These are phyloP conservation scores for Euura lappo DNA, from an alignment of 1,140 invertebrate species.

Conservation along the genomic window DNA sequence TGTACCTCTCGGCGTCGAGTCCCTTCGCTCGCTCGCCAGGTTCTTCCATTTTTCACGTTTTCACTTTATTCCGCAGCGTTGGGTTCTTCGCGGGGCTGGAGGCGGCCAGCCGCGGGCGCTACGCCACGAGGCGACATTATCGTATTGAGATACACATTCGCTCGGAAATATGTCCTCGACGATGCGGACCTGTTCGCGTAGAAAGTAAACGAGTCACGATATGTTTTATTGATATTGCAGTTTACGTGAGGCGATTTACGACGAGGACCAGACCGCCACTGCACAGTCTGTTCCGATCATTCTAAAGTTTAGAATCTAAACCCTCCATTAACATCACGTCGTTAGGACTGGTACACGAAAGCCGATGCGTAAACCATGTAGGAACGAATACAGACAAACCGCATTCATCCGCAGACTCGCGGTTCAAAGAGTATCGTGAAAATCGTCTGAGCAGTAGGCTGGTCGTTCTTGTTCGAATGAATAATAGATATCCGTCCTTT, in stretches of 20 bases:
- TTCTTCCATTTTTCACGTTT: constrained; percentile 16
- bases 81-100: not conserved
- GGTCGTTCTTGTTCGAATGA: not conserved
- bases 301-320: too few species aligned
- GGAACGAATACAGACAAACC: not conserved
- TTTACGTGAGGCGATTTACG: not conserved
- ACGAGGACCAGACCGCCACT: not conserved
- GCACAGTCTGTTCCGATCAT: not conserved
- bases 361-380: not conserved
- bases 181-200: constrained; percentile 5
- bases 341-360: not conserved
- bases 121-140: constrained; percentile 12
- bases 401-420: not conserved
- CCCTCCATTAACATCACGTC: not conserved
- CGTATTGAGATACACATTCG: constrained; percentile 12
- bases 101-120: not conserved
- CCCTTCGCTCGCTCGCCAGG: not conserved
- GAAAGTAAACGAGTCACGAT: not conserved
- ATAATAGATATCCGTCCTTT: not conserved
- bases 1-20: not conserved
- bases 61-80: constrained; percentile 9
- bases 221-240: constrained; percentile 15
- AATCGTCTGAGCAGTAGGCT: not conserved
- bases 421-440: not conserved
- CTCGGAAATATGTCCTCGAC: constrained; percentile 13